phyloP scores from a whole-genome alignment of 2,888 invertebrate species.

The Erynnis tages region DNA sequence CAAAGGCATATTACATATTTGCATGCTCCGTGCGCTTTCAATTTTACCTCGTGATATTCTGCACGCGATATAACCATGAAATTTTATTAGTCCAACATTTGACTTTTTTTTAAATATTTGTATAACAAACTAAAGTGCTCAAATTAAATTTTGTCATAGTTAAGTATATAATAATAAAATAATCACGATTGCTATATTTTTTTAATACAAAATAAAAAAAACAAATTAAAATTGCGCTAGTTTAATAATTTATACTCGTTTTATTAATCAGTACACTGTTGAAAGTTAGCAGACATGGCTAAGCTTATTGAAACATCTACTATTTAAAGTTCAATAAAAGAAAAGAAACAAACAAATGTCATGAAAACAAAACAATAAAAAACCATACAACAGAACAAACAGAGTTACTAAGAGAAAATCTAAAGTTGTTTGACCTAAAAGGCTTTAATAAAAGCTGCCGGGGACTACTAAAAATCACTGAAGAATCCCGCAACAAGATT shows the following conservation, averaged over 20 bases:
- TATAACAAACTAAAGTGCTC: background rate
- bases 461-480: slow-evolving; percentile 12
- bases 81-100: slow-evolving; percentile 2
- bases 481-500: slow-evolving; percentile 24
- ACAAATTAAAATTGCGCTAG: too few relatives aligned
- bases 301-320: too few relatives aligned
- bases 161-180: too few relatives aligned
- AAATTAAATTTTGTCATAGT: too few relatives aligned
- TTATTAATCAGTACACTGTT: too few relatives aligned
- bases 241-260: too few relatives aligned
- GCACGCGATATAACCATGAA: slow-evolving; percentile 14
- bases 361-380: background rate
- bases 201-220: background rate
- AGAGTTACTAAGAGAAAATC: slow-evolving; percentile 13
- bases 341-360: background rate
- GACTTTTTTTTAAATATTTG: background rate
- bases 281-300: too few relatives aligned
- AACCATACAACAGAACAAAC: background rate
- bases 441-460: slow-evolving; percentile 20
- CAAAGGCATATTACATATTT: slow-evolving; percentile 7
- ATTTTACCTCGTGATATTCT: background rate
- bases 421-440: slow-evolving; percentile 16
- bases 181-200: too few relatives aligned
- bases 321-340: background rate
- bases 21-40: slow-evolving; percentile 18